These are phyloP conservation scores for Hemicordylus capensis DNA, from an alignment of 2,113 vertebrate species.

Conservation along the genomic window DNA sequence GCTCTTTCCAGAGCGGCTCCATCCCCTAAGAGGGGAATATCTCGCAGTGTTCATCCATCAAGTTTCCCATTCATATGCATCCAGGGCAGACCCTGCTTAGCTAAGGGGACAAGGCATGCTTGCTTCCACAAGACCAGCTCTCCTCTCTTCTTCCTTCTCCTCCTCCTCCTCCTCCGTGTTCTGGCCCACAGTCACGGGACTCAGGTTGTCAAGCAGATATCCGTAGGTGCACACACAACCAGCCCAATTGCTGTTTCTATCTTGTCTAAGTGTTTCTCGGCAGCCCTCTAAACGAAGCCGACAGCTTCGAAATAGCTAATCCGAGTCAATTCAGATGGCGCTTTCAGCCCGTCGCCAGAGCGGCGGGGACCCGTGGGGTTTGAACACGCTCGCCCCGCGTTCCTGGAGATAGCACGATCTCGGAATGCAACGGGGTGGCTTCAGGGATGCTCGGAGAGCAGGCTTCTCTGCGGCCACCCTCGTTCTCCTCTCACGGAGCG, in stretches of 20 bases:
- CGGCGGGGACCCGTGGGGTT: neutral
- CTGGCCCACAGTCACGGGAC: slow-evolving; percentile 13
- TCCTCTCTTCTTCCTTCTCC: neutral
- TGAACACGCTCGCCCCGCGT: accelerated
- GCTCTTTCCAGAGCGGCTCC: no score
- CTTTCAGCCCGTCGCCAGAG: slow-evolving; percentile 7
- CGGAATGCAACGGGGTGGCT: neutral
- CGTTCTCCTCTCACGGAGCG: no score
- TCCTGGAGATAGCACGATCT: slow-evolving; percentile 12
- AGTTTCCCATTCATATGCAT: no score
- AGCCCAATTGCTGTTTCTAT: slow-evolving; percentile 46
- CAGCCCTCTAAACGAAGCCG: slow-evolving; percentile 67
- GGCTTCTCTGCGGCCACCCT: no score
- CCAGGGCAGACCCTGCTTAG: no score
- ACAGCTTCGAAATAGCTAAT: slow-evolving; percentile 65
- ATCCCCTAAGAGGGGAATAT: no score
- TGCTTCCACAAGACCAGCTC: no score
- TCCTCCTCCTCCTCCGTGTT: slow-evolving; percentile 17
- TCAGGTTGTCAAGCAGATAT: neutral
- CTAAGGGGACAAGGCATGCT: no score
- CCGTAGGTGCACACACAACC: neutral
- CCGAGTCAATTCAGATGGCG: slow-evolving; percentile 39
- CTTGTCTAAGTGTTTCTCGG: slow-evolving; percentile 19
- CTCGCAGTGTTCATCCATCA: no score
- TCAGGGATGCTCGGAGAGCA: no score